phyloP scores from a whole-genome alignment of 1,140 invertebrate species.

The Aricia agestis region DNA sequence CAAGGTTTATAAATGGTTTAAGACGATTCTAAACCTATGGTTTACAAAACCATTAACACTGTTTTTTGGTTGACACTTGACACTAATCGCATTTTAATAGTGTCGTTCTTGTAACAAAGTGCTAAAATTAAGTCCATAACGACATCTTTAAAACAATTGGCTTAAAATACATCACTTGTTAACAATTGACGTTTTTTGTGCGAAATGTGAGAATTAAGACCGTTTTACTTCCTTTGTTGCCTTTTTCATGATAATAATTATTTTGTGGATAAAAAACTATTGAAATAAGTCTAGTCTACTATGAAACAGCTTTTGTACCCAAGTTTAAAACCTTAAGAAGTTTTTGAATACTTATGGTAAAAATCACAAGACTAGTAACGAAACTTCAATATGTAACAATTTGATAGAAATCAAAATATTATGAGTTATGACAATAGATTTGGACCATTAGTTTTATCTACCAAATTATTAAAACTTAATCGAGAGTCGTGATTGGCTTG shows the following conservation, averaged over 20 bases:
- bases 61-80: not conserved
- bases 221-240: not conserved
- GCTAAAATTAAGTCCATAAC: not conserved
- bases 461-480: too few species aligned
- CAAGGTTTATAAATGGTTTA: too few species aligned
- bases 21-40: not conserved
- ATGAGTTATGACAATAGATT: too few species aligned
- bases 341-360: too few species aligned
- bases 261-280: not conserved
- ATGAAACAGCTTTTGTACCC: too few species aligned
- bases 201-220: not conserved
- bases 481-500: too few species aligned
- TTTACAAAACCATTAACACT: not conserved
- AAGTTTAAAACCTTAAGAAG: too few species aligned
- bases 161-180: not conserved
- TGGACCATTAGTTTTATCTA: too few species aligned
- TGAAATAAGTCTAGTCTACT: too few species aligned
- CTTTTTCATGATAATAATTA: not conserved
- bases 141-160: not conserved
- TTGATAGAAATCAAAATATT: too few species aligned
- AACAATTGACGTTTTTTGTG: not conserved
- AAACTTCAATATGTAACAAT: too few species aligned
- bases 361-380: too few species aligned
- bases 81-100: not conserved
- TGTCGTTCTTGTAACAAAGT: not conserved